These are phyloP conservation scores for Chesias legatella DNA, from an alignment of 2,888 invertebrate genomes.

Conservation along the genomic window DNA sequence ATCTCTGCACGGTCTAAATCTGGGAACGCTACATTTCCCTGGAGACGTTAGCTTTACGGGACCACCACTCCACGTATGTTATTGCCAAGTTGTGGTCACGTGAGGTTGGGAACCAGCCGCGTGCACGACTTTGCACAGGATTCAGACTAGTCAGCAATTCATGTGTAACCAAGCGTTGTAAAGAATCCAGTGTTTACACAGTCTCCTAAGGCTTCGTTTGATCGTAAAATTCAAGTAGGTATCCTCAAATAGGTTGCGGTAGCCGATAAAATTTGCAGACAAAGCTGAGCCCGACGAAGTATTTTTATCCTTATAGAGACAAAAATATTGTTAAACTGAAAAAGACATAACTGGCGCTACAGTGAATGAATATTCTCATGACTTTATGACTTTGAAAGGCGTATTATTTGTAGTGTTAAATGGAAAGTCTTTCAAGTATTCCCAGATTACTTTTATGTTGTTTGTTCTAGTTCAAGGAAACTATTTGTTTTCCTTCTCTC, in stretches of 20 bases:
- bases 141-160: constrained; percentile 19
- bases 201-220: constrained; percentile 17
- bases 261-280: constrained; percentile 10
- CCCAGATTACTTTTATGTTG: too few species aligned
- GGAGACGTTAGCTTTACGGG: constrained; percentile 9
- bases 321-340: too few species aligned
- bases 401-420: too few species aligned
- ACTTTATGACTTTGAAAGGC: too few species aligned
- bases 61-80: constrained; percentile 15
- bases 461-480: too few species aligned
- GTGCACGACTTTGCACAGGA: constrained; percentile 26
- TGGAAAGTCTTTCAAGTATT: too few species aligned
- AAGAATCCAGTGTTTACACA: constrained; percentile 19
- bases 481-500: too few species aligned
- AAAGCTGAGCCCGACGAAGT: not conserved
- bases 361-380: too few species aligned
- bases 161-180: constrained; percentile 18
- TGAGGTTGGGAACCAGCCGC: constrained; percentile 15
- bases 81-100: constrained; percentile 19
- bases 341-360: too few species aligned
- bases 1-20: too few species aligned
- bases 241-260: constrained; percentile 15
- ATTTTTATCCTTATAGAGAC: too few species aligned
- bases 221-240: constrained; percentile 23
- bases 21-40: not conserved